A percentile compares a stretch with the other conserved stretches of the same genome.
Evolutionary conservation across 2,113 vertebrate genomes (phyloP).

Genomic region (Hypomesus transpacificus): DNA sequence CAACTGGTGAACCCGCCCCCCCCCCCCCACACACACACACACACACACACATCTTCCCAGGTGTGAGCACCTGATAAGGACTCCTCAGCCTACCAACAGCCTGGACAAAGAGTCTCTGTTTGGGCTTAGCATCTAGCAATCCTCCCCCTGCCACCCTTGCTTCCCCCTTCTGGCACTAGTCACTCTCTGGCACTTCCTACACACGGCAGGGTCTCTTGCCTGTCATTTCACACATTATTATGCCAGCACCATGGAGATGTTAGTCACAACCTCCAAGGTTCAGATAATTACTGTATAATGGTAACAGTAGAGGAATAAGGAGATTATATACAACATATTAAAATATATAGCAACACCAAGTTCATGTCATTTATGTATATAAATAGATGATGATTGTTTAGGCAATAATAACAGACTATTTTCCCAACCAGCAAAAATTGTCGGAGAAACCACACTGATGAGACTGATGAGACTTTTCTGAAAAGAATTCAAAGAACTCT

Average conservation of each 20-base stretch:
- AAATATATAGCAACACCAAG: too few relatives aligned
- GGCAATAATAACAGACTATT: too few relatives aligned
- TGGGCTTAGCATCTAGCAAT: not conserved
- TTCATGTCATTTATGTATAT: too few relatives aligned
- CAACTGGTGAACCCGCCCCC: not conserved
- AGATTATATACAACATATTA: too few relatives aligned
- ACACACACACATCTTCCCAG: not conserved
- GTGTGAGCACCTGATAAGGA: conserved; percentile 9
- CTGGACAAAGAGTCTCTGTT: not conserved
- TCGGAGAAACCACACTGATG: too few relatives aligned
- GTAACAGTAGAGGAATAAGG: too few relatives aligned
- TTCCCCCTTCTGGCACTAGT: not conserved
- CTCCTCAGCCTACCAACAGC: not conserved
- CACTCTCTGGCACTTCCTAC: not conserved
- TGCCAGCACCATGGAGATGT: not conserved
- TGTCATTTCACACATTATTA: not conserved
- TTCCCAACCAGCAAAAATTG: too few relatives aligned
- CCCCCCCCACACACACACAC: too few relatives aligned
- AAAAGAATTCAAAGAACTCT: too few relatives aligned
- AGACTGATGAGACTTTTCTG: too few relatives aligned
- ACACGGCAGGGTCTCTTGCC: not conserved
- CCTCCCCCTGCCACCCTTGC: not conserved
- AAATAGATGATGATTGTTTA: too few relatives aligned
- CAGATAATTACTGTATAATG: not conserved
- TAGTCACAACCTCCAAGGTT: not conserved